Conservation (phyloP, 2,797 vertebrate genomes). For the Phalloptychus januarius region DNA sequence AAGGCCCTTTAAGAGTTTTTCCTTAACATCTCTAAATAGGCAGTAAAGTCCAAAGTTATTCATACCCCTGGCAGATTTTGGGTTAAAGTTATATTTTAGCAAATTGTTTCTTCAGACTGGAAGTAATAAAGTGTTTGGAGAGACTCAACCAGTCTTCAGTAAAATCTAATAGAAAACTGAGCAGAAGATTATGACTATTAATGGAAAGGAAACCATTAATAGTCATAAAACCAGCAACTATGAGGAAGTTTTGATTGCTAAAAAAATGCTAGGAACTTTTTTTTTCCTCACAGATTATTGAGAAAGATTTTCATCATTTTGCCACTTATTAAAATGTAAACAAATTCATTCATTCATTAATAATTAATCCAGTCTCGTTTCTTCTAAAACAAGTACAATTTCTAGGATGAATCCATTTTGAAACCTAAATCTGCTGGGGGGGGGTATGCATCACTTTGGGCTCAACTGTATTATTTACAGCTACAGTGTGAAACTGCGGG, state of each 20-base stretch:
- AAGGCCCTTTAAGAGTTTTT: not conserved
- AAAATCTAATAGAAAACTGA: not conserved
- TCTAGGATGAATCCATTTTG: not conserved
- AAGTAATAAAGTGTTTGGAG: not conserved
- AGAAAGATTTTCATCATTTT: not conserved
- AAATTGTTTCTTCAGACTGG: not conserved
- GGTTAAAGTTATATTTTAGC: not conserved
- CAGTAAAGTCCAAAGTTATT: not conserved
- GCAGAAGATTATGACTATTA: not conserved
- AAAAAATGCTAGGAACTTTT: not conserved
- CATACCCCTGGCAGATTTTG: constrained; percentile 2
- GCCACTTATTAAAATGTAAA: not conserved
- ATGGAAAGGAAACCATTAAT: not conserved
- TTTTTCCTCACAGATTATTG: not conserved
- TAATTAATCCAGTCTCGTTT: not conserved
- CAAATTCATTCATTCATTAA: not conserved
- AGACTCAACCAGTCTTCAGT: not conserved
- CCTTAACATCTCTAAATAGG: not conserved
- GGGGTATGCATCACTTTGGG: not conserved
- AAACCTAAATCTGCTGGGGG: not conserved
- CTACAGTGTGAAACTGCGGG: constrained; percentile 20
- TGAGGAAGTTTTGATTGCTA: not conserved
- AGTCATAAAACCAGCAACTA: not conserved
- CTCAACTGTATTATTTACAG: not conserved
- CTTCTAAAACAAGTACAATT: not conserved